Percentiles rank a stretch among this genome's conserved stretches.
Conservation (phyloP, 2,888 invertebrate genomes). For the Odontocolon sp. region DNA sequence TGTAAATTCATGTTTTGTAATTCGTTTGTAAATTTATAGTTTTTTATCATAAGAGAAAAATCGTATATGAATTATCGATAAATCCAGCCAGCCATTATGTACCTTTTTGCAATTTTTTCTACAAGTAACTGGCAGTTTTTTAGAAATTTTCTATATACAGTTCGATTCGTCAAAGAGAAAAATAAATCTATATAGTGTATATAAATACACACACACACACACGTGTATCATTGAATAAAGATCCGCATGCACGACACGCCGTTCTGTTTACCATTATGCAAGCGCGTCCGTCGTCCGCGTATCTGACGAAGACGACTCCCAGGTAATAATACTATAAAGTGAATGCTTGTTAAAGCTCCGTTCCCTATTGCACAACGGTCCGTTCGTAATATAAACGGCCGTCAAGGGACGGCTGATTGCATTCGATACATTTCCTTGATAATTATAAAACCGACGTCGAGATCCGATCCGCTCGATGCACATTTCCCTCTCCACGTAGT, state of each 20-base stretch:
- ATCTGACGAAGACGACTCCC: conserved; percentile 23
- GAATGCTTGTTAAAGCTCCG: conserved; percentile 37
- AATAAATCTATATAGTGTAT: background rate
- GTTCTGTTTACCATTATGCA: conserved; percentile 51
- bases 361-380: conserved; percentile 29
- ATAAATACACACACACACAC: too few relatives aligned
- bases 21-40: too few relatives aligned
- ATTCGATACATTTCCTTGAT: conserved; percentile 29
- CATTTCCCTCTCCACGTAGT: background rate
- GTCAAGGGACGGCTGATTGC: conserved; percentile 3
- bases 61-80: too few relatives aligned
- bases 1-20: too few relatives aligned
- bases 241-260: background rate
- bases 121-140: background rate
- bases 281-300: conserved; percentile 18
- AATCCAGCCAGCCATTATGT: too few relatives aligned
- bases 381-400: conserved; percentile 11
- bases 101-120: too few relatives aligned
- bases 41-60: too few relatives aligned
- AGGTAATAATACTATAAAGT: conserved; percentile 36
- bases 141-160: background rate
- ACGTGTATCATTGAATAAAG: background rate
- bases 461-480: background rate
- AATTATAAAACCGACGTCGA: conserved; percentile 8
- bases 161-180: background rate